Percentiles rank a stretch among this genome's conserved stretches.
Evolutionary conservation across 23 tunicate genomes (phyloP).

Genomic region (Ascidia mentula): DNA sequence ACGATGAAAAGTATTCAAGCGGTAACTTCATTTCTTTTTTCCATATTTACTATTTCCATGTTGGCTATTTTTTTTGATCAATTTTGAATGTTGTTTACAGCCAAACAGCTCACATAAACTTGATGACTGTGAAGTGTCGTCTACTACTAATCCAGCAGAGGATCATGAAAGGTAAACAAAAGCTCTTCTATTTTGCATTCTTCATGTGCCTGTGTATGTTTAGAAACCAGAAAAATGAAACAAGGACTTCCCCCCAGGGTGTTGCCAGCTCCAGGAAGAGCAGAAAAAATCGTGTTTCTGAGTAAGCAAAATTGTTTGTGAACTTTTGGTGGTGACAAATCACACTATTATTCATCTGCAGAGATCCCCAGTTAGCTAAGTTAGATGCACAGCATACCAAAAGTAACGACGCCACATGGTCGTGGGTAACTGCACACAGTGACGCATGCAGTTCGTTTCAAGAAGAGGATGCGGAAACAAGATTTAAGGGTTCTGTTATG

Average conservation of each 20-base stretch:
- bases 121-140: background rate
- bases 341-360: background rate
- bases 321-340: background rate
- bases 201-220: background rate
- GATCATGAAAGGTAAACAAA: background rate
- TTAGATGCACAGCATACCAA: background rate
- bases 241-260: background rate
- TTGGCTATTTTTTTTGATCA: background rate
- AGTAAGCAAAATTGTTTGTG: background rate
- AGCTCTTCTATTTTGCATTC: background rate
- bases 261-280: background rate
- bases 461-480: background rate
- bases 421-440: constrained; percentile 52
- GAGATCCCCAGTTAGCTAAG: background rate
- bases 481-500: background rate
- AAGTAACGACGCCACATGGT: constrained; percentile 7
- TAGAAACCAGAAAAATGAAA: background rate
- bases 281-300: background rate
- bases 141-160: background rate
- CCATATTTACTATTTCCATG: background rate
- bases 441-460: background rate
- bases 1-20: background rate
- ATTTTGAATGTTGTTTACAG: background rate
- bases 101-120: background rate
- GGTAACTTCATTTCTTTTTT: background rate